Conservation (phyloP, 2,113 vertebrate genomes). For the Eretmochelys imbricata region DNA sequence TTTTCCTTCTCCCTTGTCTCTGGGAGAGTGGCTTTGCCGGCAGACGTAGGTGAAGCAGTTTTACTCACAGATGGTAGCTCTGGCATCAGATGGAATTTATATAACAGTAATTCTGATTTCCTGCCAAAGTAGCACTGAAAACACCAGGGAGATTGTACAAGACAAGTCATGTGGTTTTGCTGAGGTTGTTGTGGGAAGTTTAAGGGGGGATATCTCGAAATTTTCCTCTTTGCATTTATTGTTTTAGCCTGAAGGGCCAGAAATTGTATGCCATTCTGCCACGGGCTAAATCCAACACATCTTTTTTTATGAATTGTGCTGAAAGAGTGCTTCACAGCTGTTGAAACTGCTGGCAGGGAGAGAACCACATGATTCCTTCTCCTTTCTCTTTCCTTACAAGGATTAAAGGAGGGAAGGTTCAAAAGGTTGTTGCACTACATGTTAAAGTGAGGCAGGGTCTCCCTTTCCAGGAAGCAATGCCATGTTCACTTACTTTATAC, state of each 20-base stretch:
- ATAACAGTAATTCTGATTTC: constrained; percentile 91
- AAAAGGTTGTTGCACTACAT: constrained; percentile 69
- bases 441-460: constrained; percentile 64
- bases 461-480: constrained; percentile 72
- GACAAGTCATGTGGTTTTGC: constrained; percentile 86
- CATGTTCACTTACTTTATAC: constrained; percentile 61
- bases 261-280: constrained; percentile 80
- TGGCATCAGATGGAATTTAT: constrained; percentile 98
- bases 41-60: constrained; percentile 89
- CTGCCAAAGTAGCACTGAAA: constrained; percentile 88
- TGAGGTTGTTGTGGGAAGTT: constrained; percentile 88
- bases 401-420: constrained; percentile 80
- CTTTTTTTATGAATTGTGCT: constrained; percentile 74
- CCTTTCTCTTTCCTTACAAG: constrained; percentile 76
- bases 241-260: constrained; percentile 86
- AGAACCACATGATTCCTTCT: constrained; percentile 77
- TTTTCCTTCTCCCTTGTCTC: constrained; percentile 85
- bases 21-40: constrained; percentile 88
- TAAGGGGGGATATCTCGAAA: constrained; percentile 81
- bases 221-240: constrained; percentile 81
- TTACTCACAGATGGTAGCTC: constrained; percentile 91
- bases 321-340: constrained; percentile 82
- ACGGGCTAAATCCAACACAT: constrained; percentile 81
- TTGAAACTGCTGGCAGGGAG: constrained; percentile 73
- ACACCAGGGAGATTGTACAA: constrained; percentile 89